These are phyloP conservation scores for Ryuthela nishihirai DNA, from an alignment of 2,888 invertebrate species.

Conservation along the genomic window DNA sequence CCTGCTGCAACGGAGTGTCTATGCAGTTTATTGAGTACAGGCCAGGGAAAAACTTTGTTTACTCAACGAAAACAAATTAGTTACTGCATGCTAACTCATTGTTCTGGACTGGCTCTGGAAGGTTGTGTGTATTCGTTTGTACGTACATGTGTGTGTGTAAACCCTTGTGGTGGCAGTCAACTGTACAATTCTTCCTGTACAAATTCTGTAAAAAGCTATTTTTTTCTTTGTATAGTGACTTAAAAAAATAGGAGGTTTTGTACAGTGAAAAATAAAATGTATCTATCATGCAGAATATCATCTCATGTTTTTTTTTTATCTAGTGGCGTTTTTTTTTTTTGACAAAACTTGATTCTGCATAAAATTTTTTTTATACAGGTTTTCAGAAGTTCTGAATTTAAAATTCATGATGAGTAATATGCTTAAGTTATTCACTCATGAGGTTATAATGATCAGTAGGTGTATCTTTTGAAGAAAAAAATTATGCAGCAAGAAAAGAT, in stretches of 20 bases:
- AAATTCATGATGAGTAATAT: no score
- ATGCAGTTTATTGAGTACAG: slow-evolving; percentile 7
- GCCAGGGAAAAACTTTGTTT: no score
- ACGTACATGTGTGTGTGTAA: slow-evolving; percentile 12
- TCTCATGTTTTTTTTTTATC: background rate
- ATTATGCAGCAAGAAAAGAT: no score
- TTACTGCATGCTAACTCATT: slow-evolving; percentile 20
- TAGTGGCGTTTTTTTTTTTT: background rate
- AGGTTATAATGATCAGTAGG: no score
- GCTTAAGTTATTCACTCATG: no score
- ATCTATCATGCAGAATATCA: slow-evolving; percentile 4
- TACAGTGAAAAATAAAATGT: slow-evolving; percentile 36
- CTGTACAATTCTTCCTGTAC: slow-evolving; percentile 34
- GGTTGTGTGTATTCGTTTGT: slow-evolving; percentile 12
- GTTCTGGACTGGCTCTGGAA: slow-evolving; percentile 17
- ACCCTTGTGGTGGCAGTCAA: slow-evolving; percentile 19
- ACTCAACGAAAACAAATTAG: no score
- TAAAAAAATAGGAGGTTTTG: slow-evolving; percentile 28
- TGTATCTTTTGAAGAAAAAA: no score
- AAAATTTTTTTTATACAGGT: no score
- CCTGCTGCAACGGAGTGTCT: slow-evolving; percentile 13
- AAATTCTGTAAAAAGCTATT: slow-evolving; percentile 40
- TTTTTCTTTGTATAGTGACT: slow-evolving; percentile 37
- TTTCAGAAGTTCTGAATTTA: no score
- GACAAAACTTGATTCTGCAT: no score